Conservation (phyloP, 2,888 invertebrate genomes). For the Psylliodes chrysocephalus region DNA sequence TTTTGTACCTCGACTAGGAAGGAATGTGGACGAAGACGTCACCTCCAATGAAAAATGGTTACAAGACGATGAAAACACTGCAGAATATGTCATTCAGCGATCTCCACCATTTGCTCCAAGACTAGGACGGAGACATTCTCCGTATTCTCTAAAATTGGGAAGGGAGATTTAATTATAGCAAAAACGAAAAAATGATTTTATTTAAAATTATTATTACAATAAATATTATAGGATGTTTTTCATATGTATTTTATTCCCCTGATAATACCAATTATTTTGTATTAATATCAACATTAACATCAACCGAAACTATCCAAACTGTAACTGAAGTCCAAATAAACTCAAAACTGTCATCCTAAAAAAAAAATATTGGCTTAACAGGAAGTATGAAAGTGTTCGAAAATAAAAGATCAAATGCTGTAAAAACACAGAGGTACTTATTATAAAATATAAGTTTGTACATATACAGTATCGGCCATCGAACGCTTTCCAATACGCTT, state of each 20-base stretch:
- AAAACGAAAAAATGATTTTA: conserved; percentile 6
- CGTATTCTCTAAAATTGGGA: conserved; percentile 65
- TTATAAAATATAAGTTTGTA: too few relatives aligned
- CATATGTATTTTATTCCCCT: conserved; percentile 11
- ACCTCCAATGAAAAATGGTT: conserved; percentile 49
- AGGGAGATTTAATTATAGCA: conserved; percentile 41
- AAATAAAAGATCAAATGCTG: too few relatives aligned
- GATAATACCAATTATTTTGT: too few relatives aligned
- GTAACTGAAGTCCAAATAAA: too few relatives aligned
- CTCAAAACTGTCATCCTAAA: too few relatives aligned
- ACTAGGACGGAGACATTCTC: conserved; percentile 64
- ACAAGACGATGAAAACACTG: conserved; percentile 50
- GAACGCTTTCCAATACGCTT: too few relatives aligned
- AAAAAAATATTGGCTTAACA: too few relatives aligned
- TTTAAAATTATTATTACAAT: conserved; percentile 17
- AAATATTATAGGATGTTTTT: conserved; percentile 18
- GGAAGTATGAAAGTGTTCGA: too few relatives aligned
- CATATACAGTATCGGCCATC: too few relatives aligned
- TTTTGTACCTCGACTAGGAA: conserved; percentile 66
- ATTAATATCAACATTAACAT: too few relatives aligned
- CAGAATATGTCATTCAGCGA: conserved; percentile 56
- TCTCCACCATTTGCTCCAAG: conserved; percentile 66
- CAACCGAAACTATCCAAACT: too few relatives aligned
- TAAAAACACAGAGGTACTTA: too few relatives aligned
- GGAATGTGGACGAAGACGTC: conserved; percentile 60